Evolutionary conservation across 2,113 vertebrate genomes (phyloP), one percentile per base, ranked within the genome.

Genomic region (Ceyx cyanopectus): DNA sequence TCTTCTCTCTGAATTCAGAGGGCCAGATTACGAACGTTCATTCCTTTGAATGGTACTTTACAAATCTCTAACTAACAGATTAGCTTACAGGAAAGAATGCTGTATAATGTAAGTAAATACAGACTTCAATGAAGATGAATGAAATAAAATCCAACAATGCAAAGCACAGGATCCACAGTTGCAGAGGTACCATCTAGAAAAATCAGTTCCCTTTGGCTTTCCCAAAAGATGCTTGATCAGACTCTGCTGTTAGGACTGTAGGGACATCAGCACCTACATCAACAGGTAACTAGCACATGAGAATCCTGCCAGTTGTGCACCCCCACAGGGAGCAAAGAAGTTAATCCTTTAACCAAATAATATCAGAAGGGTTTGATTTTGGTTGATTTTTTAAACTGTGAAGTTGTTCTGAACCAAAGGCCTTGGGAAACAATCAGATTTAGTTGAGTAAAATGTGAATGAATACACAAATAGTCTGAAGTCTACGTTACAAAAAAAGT

Each of bases 61-160:
- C 17, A 12, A 60, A 66, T 43, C 75, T 16, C 20, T 65, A 11
- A 43, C 12, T 10, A 89, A 45, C 16, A 45, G 12, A 54, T 41
- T 14, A 53, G 11, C 10, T 53, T 23, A 56, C n/a, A 66, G 45
- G 37, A 82, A 45, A 87, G 50, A 37, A n/a, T 1, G 4, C 23
- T 78, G 30, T 2, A 0, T 11, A 50, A 37, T 0, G 0, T 22
- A 84, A 85, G 37, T 11, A 72, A 65, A 84, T 5, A 32, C 6
- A 32, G 22, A 13, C 37, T 41, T 58, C 20, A 63, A 26, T 0
- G 1, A 73, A 62, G 15, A 50, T 1, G 4, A 68, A 60, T 15
- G 1, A 57, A 72, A 30, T 43, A 57, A 65, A 68, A 45, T 8
- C 37, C 32, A 57, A 2, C n/a, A 0, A 48, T 53, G 82, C 46